phyloP scores from a whole-genome alignment of 30 jellyfish, hydroid and myxozoan species.

The Turritopsis dohrnii region DNA sequence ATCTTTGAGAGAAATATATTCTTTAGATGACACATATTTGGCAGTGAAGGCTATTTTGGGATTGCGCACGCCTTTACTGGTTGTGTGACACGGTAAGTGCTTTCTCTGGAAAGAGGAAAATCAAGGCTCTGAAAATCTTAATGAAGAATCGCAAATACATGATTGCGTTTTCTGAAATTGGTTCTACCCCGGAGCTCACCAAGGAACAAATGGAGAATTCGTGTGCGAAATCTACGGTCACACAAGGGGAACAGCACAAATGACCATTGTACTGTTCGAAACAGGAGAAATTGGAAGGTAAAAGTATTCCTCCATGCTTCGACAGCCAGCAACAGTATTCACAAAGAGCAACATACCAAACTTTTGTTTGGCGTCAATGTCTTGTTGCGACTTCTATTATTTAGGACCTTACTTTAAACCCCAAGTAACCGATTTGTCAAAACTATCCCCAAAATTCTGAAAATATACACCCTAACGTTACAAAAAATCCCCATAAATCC shows the following conservation, averaged over 20 bases:
- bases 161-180: constrained; percentile 6
- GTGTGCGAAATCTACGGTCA: constrained; percentile 10
- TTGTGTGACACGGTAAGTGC: constrained; percentile 5
- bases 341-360: constrained; percentile 8
- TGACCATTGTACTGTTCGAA: constrained; percentile 10
- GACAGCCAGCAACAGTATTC: constrained; percentile 8
- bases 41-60: no score
- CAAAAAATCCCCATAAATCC: no score
- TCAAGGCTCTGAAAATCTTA: constrained; percentile 9
- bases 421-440: no score
- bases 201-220: constrained; percentile 6
- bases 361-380: constrained; percentile 9
- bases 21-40: no score
- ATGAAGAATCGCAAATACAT: constrained; percentile 5
- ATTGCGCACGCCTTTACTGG: no score
- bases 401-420: no score
- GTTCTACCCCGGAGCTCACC: constrained; percentile 14
- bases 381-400: constrained; percentile 11
- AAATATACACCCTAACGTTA: no score
- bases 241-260: constrained; percentile 13
- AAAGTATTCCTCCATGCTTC: constrained; percentile 7
- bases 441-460: no score
- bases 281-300: constrained; percentile 7
- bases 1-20: no score
- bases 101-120: constrained; percentile 9